Percentiles rank a stretch among this genome's conserved stretches.
These are phyloP conservation scores for Brachypteracias leptosomus DNA, from an alignment of 2,113 vertebrate genomes.

Conservation along the genomic window DNA sequence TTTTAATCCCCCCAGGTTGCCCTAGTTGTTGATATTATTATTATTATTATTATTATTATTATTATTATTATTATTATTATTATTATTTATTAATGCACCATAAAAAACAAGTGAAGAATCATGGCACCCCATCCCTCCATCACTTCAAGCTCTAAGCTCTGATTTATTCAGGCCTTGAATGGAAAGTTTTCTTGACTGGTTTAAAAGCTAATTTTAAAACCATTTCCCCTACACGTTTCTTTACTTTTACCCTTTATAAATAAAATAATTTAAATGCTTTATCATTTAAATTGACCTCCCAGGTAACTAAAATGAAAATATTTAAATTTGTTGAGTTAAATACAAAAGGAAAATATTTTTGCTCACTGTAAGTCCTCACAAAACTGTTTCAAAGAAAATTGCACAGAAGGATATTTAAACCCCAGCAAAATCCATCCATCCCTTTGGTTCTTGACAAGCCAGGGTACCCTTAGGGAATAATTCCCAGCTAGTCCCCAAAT, in stretches of 20 bases:
- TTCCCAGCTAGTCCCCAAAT: neutral
- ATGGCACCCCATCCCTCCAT: rapidly evolving
- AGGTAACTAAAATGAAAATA: too few species aligned
- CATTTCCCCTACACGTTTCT: neutral
- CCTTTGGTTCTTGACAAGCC: neutral
- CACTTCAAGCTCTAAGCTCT: neutral
- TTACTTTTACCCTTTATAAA: too few species aligned
- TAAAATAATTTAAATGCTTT: too few species aligned
- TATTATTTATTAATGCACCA: neutral
- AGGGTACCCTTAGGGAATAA: neutral
- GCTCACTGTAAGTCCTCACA: neutral
- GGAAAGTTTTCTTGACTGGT: neutral
- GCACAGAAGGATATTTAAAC: neutral
- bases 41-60: neutral
- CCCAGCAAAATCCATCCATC: neutral
- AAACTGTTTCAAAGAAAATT: neutral
- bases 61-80: neutral
- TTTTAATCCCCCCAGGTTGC: neutral
- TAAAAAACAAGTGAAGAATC: neutral
- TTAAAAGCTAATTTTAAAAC: neutral
- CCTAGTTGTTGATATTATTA: neutral
- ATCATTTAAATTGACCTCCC: too few species aligned
- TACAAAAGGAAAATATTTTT: too few species aligned
- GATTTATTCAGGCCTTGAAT: neutral
- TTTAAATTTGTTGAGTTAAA: too few species aligned